These are phyloP conservation scores for Chloropsis cyanopogon DNA, from an alignment of 2,113 vertebrate species.

Conservation along the genomic window DNA sequence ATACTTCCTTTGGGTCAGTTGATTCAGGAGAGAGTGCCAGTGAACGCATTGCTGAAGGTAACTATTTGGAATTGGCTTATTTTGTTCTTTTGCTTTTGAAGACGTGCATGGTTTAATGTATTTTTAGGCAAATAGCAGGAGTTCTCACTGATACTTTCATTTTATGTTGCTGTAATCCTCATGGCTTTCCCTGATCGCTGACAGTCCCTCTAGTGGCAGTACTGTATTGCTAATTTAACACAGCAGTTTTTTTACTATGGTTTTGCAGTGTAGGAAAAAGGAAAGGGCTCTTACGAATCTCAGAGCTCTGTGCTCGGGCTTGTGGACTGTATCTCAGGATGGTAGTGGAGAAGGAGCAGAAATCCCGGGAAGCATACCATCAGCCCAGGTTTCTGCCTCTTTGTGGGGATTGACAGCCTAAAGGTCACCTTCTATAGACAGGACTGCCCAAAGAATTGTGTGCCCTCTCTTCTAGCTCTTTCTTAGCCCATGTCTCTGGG, in stretches of 20 bases:
- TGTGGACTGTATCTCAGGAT: not conserved
- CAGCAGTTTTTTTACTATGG: not conserved
- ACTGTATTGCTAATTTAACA: not conserved
- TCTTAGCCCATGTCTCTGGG: not conserved
- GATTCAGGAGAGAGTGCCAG: not conserved
- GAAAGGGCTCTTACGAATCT: not conserved
- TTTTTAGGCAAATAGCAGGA: not conserved
- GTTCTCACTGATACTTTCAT: not conserved
- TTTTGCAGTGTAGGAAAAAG: not conserved
- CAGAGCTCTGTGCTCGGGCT: not conserved
- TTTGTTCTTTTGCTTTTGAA: not conserved
- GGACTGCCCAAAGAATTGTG: not conserved
- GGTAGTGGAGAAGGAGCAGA: not conserved
- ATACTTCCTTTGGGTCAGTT: not conserved
- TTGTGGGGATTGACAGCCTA: not conserved
- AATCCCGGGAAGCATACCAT: not conserved
- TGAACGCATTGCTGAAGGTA: slow-evolving; percentile 58
- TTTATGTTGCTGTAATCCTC: not conserved
- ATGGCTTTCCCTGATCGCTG: not conserved
- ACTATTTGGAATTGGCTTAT: not conserved
- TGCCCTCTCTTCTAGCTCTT: not conserved
- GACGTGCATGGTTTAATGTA: not conserved
- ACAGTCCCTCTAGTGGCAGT: not conserved
- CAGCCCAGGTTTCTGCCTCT: not conserved
- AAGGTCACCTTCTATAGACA: not conserved